Evolutionary conservation across 2,888 invertebrate genomes (phyloP), one percentile per base, ranked within the genome.

Genomic region (Erebia palarica): DNA sequence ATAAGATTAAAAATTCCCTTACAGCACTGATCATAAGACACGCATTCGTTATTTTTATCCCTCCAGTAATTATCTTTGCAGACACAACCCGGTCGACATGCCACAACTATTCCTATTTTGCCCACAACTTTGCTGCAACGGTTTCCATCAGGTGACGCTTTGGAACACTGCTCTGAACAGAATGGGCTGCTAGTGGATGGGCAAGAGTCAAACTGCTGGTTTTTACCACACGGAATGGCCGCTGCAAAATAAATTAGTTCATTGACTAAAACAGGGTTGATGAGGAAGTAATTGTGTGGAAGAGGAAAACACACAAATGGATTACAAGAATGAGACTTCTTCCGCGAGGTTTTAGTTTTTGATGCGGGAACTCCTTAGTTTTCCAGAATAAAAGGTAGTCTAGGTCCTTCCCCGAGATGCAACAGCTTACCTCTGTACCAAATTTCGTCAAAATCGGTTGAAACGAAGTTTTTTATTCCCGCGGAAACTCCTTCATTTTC

Each of bases 51-150:
- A 3, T 72, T 18, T 1, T 58, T 53, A 63, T 83, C 73, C 70
- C 84, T 80, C 8, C 82, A 82, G 69, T 77, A 82, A 1, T 79
- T 80, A 27, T 82, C 80, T 14, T 77, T 72, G 63, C 85, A 85
- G 71, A 82, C 81, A 65, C 84, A 84, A 42, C 69, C 78, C 9
- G 75, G 70, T 65, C 80, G 78, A 64, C 84, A 84, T 7, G 70
- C 58, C 0, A 83, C 77, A 61, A 81, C 83, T 0, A 63, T 53
- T 5, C n/a, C 18, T 16, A 65, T 53, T 16, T 16, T 57, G 0
- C 69, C 70, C 13, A 66, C 0, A 18, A 27, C 36, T 11, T 36
- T 36, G 36, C 70, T 67, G 42, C 76, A 76, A n/a, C 76, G 68
- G 14, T 57, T 44, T 1, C 73, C 75, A 49, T 66, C 68, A 0